Conservation (phyloP, 2,797 vertebrate species). For the Ciconia nigra region DNA sequence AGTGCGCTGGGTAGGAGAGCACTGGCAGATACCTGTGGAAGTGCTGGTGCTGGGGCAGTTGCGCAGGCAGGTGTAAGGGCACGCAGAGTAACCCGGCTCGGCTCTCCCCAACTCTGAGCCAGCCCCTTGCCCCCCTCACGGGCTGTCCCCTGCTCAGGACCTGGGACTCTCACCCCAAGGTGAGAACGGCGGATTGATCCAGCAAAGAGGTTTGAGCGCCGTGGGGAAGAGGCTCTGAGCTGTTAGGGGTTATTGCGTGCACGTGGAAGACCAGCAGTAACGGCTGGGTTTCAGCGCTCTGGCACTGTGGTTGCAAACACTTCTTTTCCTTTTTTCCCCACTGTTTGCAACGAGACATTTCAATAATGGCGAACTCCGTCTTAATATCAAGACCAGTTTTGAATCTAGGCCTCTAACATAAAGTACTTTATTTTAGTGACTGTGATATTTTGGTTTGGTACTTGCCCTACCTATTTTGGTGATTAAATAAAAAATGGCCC, state of each 20-base stretch:
- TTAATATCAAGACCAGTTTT: not conserved
- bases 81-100: accelerated
- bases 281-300: not conserved
- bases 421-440: not conserved
- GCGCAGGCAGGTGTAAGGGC: not conserved
- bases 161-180: too few species aligned
- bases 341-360: not conserved
- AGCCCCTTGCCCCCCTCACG: not conserved
- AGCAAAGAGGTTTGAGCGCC: not conserved
- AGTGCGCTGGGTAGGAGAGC: not conserved
- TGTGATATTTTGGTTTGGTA: not conserved
- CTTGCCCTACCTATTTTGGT: not conserved
- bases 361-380: not conserved
- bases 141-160: not conserved
- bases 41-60: not conserved
- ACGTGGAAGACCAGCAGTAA: too few species aligned
- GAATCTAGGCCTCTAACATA: not conserved
- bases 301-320: not conserved
- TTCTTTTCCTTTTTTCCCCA: not conserved
- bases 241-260: not conserved
- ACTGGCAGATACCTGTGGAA: not conserved
- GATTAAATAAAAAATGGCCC: not conserved
- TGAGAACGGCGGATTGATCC: not conserved
- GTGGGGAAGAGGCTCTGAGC: not conserved
- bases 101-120: not conserved